Base-by-base conservation (phyloP, 2,797 vertebrate species). In the Jordanella pulchra region DNA sequence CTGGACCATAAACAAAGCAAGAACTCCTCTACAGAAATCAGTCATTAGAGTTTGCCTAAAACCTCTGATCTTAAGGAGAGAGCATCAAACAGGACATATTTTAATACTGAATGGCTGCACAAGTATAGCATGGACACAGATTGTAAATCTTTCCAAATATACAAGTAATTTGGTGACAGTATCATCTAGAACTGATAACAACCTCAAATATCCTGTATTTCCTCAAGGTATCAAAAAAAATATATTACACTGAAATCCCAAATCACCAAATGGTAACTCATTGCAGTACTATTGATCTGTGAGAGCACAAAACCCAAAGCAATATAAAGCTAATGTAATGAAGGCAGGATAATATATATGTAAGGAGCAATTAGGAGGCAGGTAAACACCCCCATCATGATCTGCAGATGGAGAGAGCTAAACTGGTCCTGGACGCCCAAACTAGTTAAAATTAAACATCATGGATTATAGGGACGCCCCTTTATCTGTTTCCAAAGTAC, bases 401-500 rank as follows among this genome's bases (percentile, higher is more conserved):
- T 35, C 61, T 50, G 73, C 44, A 30, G 14, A 48, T 21, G 27
- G 58, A 61, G 32, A 61, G 12, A 63, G 39, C 21, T 14, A 15
- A n/a, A 63, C 21, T 63, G 23, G 25, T 23, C 7, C 4, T 10
- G 17, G 7, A 32, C 3, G 32, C 7, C 2, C 58, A 23, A 44
- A 64, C 35, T 28, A 55, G 53, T 3, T 55, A 28, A 56, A 56
- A 56, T 28, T 15, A 56, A 63, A 23, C n/a, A 14, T 64, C 60
- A 64, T 44, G 12, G n/a, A n/a, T 64, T n/a, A 44, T 23, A 25
- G 13, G 11, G 25, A 44, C 23, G 15, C 58, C n/a, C 12, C n/a
- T 64, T 64, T 25, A 73, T 77, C 55, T 32, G 30, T 50, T 69
- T 82, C 73, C 66, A 75, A 72, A 30, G 74, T 17, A 76, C 69